Evolutionary conservation across 2,888 invertebrate genomes (phyloP).

Genomic region (Drosophila paranaensis): DNA sequence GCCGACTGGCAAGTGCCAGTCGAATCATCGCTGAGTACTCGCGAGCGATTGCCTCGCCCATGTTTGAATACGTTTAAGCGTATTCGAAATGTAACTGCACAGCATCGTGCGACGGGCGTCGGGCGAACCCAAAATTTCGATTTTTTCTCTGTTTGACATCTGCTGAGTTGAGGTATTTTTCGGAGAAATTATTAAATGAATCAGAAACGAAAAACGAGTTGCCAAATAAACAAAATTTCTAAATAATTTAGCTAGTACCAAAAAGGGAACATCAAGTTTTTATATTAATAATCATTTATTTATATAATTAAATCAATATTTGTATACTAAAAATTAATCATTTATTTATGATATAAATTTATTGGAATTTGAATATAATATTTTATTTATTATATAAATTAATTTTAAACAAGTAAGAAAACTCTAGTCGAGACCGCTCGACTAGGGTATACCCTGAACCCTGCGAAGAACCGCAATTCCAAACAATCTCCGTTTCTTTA

Average conservation of each 20-base stretch:
- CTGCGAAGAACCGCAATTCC: too few relatives aligned
- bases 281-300: neutral
- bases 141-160: neutral
- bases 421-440: too few relatives aligned
- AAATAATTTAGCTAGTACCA: neutral
- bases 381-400: too few relatives aligned
- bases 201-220: too few relatives aligned
- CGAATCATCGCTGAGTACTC: conserved; percentile 20
- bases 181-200: neutral
- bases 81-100: conserved; percentile 15
- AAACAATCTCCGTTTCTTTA: too few relatives aligned
- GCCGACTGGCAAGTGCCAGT: conserved; percentile 48
- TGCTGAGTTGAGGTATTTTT: conserved; percentile 8
- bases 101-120: conserved; percentile 7
- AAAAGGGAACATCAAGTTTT: neutral
- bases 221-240: neutral
- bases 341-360: too few relatives aligned
- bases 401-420: too few relatives aligned
- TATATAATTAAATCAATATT: neutral
- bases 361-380: too few relatives aligned
- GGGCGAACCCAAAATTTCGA: neutral
- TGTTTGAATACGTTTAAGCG: conserved; percentile 31
- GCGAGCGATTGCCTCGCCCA: conserved; percentile 45
- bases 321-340: neutral
- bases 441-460: too few relatives aligned